Evolutionary conservation across 2,797 vertebrate species (phyloP), one percentile per base, ranked within the genome.

Genomic region (Channallabes apus): DNA sequence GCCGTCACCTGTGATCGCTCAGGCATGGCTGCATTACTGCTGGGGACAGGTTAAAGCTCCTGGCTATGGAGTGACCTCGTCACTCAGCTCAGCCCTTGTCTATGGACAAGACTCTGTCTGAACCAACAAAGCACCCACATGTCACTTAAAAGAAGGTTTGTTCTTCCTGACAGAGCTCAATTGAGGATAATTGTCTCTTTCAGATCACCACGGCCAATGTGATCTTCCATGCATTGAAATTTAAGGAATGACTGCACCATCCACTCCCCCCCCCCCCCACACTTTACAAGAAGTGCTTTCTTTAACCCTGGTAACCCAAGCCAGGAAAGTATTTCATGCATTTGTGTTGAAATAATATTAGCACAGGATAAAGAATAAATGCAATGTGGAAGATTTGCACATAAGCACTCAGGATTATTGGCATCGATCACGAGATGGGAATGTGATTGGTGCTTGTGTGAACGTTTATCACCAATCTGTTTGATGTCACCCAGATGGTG

Each of bases 151-250:
- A 90, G 85, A 84, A 86, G 86, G 92, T 93, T 94, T 95, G 93
- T 94, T 95, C 94, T 93, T 92, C 92, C 94, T 92, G 93, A 94
- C 93, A 92, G 91, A 89, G 92, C 93, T 93, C 93, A 95, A 94
- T 95, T 95, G 94, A 93, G 91, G 94, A 95, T 95, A 95, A 96
- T 95, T 92, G 94, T 92, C 90, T 94, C 94, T 94, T 94, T 94
- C 87, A 95, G 93, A 94, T 94, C 90, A 93, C 7, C 38, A 84
- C 75, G 84, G 89, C 89, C 89, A 86, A 92, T 96, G 94, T 96
- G 94, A 95, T 96, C 95, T 94, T 89, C 93, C 94, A 94, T 94
- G 94, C 94, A 92, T 91, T 93, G 91, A 93, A 89, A 87, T 91
- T 90, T 82, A 89, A 93, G 87, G 88, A 93, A 94, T 84, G 87